Evolutionary conservation across 2,888 invertebrate species (phyloP), one percentile per base, ranked within the genome.

Genomic region (Xylota sylvarum): DNA sequence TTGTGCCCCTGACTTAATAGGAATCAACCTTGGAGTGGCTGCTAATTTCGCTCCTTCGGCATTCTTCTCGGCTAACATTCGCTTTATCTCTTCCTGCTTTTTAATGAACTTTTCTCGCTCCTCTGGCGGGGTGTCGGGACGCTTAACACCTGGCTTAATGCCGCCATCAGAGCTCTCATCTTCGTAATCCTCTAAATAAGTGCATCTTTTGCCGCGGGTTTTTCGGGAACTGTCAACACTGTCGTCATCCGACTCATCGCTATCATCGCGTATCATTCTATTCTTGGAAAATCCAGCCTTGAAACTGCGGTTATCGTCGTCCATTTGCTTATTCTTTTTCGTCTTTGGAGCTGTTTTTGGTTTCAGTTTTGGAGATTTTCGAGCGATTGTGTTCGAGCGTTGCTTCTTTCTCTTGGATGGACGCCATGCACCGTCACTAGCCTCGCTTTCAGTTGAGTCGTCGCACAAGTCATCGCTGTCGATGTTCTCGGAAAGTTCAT

Each of bases 211-310:
- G 5, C 93, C 93, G 4, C 93, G 90, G 0, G 88, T 90, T 72
- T 89, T 83, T 0, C 90, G 88, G 0, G 91, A 90, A 92, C 94
- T 89, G 90, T 94, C 90, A 92, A 94, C 81, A 92, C 93, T 72
- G 92, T 93, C 90, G 4, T 93, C 94, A 52, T 93, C 94, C 9
- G 94, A 93, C 10, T 90, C 89, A 4, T 89, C 95, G 92, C 97
- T 97, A 4, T 96, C 95, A 90, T 97, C 97, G 91, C 96, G 95
- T 84, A 96, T 96, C 92, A 95, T 95, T 89, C 94, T 94, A 87
- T 96, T 96, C 5, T 96, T 92, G 0, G 96, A 73, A 14, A 69
- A 60, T 62, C 90, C 92, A 81, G 91, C 93, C 60, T 92, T 93
- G 88, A 93, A 93, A 58, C 92, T 90, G 88, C 93, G 93, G 6